Base-by-base conservation (phyloP, 2,888 invertebrate species). In the Drosophila tripunctata region DNA sequence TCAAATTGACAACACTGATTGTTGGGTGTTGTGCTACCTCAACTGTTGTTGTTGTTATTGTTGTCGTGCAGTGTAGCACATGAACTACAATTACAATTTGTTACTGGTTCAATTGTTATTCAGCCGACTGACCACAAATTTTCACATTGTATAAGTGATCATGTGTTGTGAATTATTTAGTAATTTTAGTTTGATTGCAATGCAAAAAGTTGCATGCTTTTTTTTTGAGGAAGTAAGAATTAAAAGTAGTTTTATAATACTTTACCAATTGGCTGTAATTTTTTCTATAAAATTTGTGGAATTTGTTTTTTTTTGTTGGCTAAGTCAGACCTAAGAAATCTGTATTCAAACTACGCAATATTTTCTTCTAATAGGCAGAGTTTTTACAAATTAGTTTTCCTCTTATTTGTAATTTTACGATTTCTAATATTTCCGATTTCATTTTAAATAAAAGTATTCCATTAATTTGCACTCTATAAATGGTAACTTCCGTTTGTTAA, bases 1-100 rank as follows among this genome's bases (percentile, higher is more conserved):
- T 58, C 62, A 81, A 81, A 64, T 75, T 82, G 76, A 80, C 83
- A 79, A 73, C 19, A 45, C 21, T 54, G 64, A 67, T 43, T 54
- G 50, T 62, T 75, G 61, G 82, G 67, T 78, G 81, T 69, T 81
- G n/a, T n/a, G 71, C 57, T 61, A 55, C 45, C 36, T 15, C 50
- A 50, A 44, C 41, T 58, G 38, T 21, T 58, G 15, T 15, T 17
- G 35, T 43, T 38, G 38, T 40, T 61, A 10, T 35, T 51, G 43
- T 41, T 58, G 21, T 22, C 15, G 15, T 10, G 36, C 15, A 10
- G 43, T 56, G 47, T 54, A 52, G 27, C 24, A 50, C 67, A 63
- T 63, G 56, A 56, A 67, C 51, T 67, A 40, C 55, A 61, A 61
- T 56, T 71, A 57, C 60, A 60, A 67, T 55, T 70, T 55, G 54